Evolutionary conservation across 2,888 invertebrate species (phyloP).

Genomic region (Lasioglossum marginatum): DNA sequence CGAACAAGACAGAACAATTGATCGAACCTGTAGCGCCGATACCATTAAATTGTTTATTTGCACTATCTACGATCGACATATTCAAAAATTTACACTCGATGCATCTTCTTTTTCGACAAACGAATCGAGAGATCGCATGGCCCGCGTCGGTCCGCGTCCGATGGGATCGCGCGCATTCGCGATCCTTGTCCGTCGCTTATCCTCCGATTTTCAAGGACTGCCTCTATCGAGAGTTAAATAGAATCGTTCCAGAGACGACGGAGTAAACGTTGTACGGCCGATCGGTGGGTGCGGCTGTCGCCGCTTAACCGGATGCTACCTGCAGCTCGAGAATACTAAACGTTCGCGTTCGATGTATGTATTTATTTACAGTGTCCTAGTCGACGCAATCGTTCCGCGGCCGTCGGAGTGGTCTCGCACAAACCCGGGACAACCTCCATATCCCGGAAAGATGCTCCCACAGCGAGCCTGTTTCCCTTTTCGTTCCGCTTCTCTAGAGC

Average conservation of each 20-base stretch:
- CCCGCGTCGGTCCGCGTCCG: background rate
- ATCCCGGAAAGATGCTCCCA: background rate
- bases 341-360: slow-evolving; percentile 71
- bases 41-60: no score
- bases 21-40: no score
- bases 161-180: background rate
- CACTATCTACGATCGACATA: no score
- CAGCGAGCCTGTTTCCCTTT: background rate
- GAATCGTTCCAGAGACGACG: slow-evolving; percentile 62
- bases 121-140: background rate
- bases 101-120: background rate
- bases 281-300: slow-evolving; percentile 74
- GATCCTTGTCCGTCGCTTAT: background rate
- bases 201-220: slow-evolving; percentile 4
- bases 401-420: background rate
- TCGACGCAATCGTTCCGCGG: background rate
- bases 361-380: slow-evolving; percentile 38
- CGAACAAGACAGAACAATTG: no score
- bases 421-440: background rate
- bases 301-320: slow-evolving; percentile 82
- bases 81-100: no score
- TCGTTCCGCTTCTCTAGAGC: background rate
- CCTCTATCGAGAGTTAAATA: slow-evolving; percentile 17
- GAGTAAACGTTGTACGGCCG: slow-evolving; percentile 60
- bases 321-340: slow-evolving; percentile 82